These are phyloP conservation scores for Smutsia gigantea DNA, from an alignment of 2,797 vertebrate genomes.

Conservation along the genomic window DNA sequence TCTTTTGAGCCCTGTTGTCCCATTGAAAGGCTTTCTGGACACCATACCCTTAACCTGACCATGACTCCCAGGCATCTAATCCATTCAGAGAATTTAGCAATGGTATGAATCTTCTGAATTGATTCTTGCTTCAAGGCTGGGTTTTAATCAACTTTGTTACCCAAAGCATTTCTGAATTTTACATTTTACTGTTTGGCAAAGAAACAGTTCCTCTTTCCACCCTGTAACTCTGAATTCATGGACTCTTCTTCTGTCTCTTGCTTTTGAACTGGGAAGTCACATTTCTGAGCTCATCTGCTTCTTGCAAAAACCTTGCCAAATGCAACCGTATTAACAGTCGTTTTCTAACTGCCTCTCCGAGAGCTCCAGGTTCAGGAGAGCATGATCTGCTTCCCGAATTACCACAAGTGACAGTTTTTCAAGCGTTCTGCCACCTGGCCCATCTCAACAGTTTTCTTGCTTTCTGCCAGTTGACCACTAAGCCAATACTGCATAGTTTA, in stretches of 20 bases:
- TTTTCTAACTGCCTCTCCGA: neutral
- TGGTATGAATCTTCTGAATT: neutral
- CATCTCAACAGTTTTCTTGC: neutral
- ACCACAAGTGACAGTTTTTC: neutral
- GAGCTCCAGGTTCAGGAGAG: no score
- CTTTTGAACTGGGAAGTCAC: neutral
- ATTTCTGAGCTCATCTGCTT: neutral
- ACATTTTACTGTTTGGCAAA: neutral
- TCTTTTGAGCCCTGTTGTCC: neutral
- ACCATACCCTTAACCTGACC: neutral
- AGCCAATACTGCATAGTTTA: neutral
- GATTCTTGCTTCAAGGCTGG: neutral
- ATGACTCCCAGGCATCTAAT: neutral
- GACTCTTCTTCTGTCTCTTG: neutral
- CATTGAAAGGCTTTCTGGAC: neutral
- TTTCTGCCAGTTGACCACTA: neutral
- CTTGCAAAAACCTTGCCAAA: neutral
- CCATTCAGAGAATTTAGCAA: neutral
- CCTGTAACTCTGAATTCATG: neutral
- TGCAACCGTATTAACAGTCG: neutral
- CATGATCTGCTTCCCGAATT: neutral
- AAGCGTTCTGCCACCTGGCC: neutral
- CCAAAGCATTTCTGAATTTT: neutral
- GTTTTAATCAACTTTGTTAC: neutral
- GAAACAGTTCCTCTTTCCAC: neutral